phyloP scores from a whole-genome alignment of 2,888 invertebrate genomes.

The Griposia aprilina region DNA sequence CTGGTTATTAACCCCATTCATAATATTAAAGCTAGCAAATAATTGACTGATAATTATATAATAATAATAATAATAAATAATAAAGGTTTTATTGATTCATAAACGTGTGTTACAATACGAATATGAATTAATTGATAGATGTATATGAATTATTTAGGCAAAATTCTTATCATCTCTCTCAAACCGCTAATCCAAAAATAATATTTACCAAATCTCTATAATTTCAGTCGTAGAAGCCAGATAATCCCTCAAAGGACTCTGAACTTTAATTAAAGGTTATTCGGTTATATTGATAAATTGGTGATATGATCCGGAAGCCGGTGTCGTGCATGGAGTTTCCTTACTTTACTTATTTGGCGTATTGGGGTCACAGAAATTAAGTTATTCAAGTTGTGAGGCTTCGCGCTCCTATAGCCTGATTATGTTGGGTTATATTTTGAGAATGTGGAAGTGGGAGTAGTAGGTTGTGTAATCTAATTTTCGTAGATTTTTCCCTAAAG shows the following conservation, averaged over 20 bases:
- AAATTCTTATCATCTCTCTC: constrained; percentile 5
- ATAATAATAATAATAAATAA: too few species aligned
- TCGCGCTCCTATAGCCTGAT: constrained; percentile 5
- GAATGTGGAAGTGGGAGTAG: not conserved
- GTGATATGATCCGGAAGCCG: constrained; percentile 33
- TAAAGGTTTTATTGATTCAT: too few species aligned
- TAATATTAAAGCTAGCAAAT: not conserved
- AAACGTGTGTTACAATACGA: too few species aligned
- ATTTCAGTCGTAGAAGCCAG: constrained; percentile 9
- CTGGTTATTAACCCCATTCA: not conserved
- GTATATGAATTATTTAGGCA: constrained; percentile 4
- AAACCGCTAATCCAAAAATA: not conserved
- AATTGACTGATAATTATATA: not conserved
- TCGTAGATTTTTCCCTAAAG: not conserved
- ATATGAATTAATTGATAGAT: too few species aligned
- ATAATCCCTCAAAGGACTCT: constrained; percentile 24
- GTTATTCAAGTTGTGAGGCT: constrained; percentile 43
- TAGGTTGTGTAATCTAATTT: not conserved
- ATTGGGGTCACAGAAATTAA: constrained; percentile 49
- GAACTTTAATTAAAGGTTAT: constrained; percentile 38
- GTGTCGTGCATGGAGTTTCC: constrained; percentile 30
- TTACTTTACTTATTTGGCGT: constrained; percentile 27
- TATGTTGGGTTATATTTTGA: constrained; percentile 3
- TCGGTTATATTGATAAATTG: constrained; percentile 14
- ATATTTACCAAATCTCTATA: constrained; percentile 9